phyloP scores from a whole-genome alignment of 2,888 invertebrate species.

The Apamea sordens region DNA sequence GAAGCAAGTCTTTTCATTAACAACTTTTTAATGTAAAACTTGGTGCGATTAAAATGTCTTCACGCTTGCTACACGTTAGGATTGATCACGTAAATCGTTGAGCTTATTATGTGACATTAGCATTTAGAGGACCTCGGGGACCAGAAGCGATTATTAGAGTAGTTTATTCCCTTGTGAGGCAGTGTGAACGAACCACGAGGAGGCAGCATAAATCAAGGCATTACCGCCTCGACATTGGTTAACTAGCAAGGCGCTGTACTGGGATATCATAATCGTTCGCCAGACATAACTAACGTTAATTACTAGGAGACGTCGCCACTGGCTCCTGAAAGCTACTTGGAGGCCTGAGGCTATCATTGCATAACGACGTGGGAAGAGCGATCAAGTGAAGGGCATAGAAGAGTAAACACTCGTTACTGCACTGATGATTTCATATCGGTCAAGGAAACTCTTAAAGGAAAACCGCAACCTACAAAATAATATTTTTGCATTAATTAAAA shows the following conservation, averaged over 20 bases:
- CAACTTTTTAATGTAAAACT: slow-evolving; percentile 55
- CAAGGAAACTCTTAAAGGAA: slow-evolving; percentile 84
- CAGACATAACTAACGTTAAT: slow-evolving; percentile 74
- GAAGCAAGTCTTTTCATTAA: slow-evolving; percentile 52
- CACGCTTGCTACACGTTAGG: slow-evolving; percentile 53
- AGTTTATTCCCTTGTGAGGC: slow-evolving; percentile 54
- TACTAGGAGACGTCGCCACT: slow-evolving; percentile 67
- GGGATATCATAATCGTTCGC: slow-evolving; percentile 78
- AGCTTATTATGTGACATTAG: slow-evolving; percentile 74
- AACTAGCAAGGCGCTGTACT: slow-evolving; percentile 70
- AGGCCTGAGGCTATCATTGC: slow-evolving; percentile 75
- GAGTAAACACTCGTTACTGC: slow-evolving; percentile 81
- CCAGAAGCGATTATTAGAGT: slow-evolving; percentile 71
- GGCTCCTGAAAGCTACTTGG: slow-evolving; percentile 76
- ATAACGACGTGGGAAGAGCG: slow-evolving; percentile 79
- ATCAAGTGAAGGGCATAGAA: slow-evolving; percentile 81
- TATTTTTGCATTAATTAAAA: slow-evolving; percentile 61
- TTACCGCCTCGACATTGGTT: slow-evolving; percentile 77
- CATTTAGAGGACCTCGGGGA: slow-evolving; percentile 73
- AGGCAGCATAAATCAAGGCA: slow-evolving; percentile 81
- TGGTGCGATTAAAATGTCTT: slow-evolving; percentile 55
- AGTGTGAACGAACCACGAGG: slow-evolving; percentile 74
- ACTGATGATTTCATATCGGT: slow-evolving; percentile 86
- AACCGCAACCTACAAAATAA: slow-evolving; percentile 71
- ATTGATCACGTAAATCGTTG: slow-evolving; percentile 70